These are phyloP conservation scores for Antheraea pernyi DNA, from an alignment of 1,140 invertebrate genomes.

Conservation along the genomic window DNA sequence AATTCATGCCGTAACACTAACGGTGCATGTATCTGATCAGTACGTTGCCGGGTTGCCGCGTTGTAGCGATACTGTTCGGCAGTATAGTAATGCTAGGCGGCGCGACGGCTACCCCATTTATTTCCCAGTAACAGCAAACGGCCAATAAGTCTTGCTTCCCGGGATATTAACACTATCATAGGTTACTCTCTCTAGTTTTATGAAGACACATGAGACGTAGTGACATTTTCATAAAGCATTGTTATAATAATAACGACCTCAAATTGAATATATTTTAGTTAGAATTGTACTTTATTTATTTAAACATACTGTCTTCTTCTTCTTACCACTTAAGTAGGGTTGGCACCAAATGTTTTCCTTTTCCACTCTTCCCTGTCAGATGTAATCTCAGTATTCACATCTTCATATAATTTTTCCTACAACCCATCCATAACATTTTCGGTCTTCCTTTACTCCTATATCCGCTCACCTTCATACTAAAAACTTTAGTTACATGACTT, in stretches of 20 bases:
- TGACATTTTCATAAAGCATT: constrained; percentile 48
- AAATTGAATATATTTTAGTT: constrained; percentile 1
- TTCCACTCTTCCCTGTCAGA: no score
- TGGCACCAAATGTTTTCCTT: no score
- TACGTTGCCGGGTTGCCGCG: not conserved
- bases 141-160: constrained; percentile 73
- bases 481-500: no score
- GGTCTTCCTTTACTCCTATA: no score
- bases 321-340: no score
- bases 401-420: no score
- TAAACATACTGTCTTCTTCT: no score
- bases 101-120: constrained; percentile 51
- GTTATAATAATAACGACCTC: constrained; percentile 18
- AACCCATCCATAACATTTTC: no score
- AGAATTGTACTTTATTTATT: not conserved
- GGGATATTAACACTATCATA: constrained; percentile 76
- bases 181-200: constrained; percentile 68
- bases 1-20: constrained; percentile 5
- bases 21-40: constrained; percentile 8
- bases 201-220: constrained; percentile 66
- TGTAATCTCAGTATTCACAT: no score
- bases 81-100: constrained; percentile 23
- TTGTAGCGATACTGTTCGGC: not conserved
- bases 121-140: constrained; percentile 66
- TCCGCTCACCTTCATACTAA: no score